phyloP scores from a whole-genome alignment of 2,888 invertebrate species.

The Micropterix aruncella region DNA sequence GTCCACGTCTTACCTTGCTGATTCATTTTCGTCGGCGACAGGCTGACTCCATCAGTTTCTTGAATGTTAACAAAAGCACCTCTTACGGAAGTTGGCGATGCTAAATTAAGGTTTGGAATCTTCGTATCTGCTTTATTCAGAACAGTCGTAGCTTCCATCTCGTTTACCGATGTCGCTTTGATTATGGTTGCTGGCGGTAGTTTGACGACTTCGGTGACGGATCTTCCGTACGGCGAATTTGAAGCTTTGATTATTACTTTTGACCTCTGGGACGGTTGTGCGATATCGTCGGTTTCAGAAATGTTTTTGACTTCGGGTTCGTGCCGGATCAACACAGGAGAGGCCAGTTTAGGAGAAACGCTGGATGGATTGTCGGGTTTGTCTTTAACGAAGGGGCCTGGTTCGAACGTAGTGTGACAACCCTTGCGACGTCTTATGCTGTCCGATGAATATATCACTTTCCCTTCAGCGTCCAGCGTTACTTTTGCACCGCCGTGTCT shows the following conservation, averaged over 20 bases:
- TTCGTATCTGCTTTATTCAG: conserved; percentile 20
- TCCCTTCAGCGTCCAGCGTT: conserved; percentile 72
- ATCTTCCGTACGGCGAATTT: conserved; percentile 25
- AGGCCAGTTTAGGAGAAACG: conserved; percentile 25
- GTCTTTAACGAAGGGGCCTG: conserved; percentile 72
- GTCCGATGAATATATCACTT: conserved; percentile 79
- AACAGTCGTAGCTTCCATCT: conserved; percentile 12
- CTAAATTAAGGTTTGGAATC: conserved; percentile 26
- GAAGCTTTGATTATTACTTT: conserved; percentile 49
- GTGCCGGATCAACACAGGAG: conserved; percentile 27
- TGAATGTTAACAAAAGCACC: conserved; percentile 64
- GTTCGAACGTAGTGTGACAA: conserved; percentile 75
- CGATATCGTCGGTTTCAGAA: conserved; percentile 19
- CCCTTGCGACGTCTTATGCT: conserved; percentile 67
- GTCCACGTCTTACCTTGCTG: conserved; percentile 52
- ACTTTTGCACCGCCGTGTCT: conserved; percentile 61
- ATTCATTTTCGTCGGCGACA: conserved; percentile 44
- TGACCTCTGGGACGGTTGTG: conserved; percentile 41
- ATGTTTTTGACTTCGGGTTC: conserved; percentile 21
- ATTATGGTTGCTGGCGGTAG: conserved; percentile 49
- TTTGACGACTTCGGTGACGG: conserved; percentile 41
- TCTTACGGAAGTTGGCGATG: conserved; percentile 22
- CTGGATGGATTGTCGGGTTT: conserved; percentile 18
- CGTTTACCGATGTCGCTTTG: conserved; percentile 35
- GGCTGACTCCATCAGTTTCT: conserved; percentile 44